A percentile compares a stretch with the other conserved stretches of the same genome.
Conservation (phyloP, 2,888 invertebrate genomes). For the Caenorhabditis virilis region DNA sequence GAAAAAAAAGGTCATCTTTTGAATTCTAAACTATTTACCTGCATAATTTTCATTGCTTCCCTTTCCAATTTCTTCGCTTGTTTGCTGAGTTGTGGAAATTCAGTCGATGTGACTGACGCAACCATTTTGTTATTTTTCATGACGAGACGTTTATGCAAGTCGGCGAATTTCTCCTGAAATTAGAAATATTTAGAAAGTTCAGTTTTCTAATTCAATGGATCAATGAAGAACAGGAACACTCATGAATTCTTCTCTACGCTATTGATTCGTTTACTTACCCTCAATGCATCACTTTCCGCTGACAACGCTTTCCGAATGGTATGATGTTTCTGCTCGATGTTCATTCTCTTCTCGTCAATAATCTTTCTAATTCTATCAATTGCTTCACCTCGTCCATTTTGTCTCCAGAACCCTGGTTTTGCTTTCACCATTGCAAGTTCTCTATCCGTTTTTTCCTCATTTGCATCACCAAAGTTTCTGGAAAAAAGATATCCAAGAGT, state of each 20-base stretch:
- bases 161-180: conserved; percentile 36
- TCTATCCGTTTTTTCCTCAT: conserved; percentile 18
- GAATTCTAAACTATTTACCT: no score
- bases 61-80: no score
- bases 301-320: conserved; percentile 19
- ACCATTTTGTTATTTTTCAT: conserved; percentile 31
- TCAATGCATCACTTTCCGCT: conserved; percentile 11
- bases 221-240: no score
- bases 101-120: no score
- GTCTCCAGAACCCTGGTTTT: conserved; percentile 35
- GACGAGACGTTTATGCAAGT: conserved; percentile 28
- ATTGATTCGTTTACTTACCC: conserved; percentile 6
- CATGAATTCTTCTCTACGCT: no score
- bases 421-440: conserved; percentile 28
- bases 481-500: not conserved
- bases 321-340: conserved; percentile 29
- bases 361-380: no score
- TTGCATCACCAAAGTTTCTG: conserved; percentile 14
- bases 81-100: no score
- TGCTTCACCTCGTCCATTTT: conserved; percentile 15
- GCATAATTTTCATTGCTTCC: no score
- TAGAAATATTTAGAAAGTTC: not conserved
- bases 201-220: no score
- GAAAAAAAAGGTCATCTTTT: no score
- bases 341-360: no score